Conservation (phyloP, 35 echinoderm and acorn worm genomes). For the Eucidaris tribuloides region DNA sequence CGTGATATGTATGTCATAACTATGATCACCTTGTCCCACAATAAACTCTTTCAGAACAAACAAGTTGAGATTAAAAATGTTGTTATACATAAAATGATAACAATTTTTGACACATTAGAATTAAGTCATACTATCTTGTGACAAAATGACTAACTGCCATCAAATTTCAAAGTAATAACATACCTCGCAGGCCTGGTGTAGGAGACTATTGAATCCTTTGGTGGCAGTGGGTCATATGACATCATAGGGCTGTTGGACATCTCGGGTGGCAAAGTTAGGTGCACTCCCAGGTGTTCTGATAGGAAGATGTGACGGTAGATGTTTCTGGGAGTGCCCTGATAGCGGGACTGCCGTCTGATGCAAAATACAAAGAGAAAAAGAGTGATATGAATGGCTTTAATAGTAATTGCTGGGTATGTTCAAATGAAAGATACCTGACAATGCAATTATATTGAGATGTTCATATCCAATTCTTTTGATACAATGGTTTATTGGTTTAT, state of each 20-base stretch:
- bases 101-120: conserved; percentile 52
- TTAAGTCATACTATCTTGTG: too few species aligned
- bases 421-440: too few species aligned
- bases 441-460: too few species aligned
- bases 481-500: too few species aligned
- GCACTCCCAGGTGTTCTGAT: conserved; percentile 77
- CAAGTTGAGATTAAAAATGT: too few species aligned
- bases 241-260: conserved; percentile 77
- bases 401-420: neutral
- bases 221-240: conserved; percentile 91
- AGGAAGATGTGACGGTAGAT: conserved; percentile 89
- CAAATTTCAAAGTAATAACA: neutral
- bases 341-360: conserved; percentile 62
- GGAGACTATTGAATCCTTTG: conserved; percentile 72
- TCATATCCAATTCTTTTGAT: too few species aligned
- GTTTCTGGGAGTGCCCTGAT: conserved; percentile 85
- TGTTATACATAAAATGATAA: conserved; percentile 76
- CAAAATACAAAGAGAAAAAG: conserved; percentile 25
- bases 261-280: conserved; percentile 65
- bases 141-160: too few species aligned
- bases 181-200: conserved; percentile 84
- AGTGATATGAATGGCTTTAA: neutral
- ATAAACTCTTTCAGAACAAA: too few species aligned
- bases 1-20: too few species aligned
- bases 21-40: too few species aligned